Evolutionary conservation across 2,888 invertebrate species (phyloP), one percentile per base, ranked within the genome.

Genomic region (Scaptomyza tumidula): DNA sequence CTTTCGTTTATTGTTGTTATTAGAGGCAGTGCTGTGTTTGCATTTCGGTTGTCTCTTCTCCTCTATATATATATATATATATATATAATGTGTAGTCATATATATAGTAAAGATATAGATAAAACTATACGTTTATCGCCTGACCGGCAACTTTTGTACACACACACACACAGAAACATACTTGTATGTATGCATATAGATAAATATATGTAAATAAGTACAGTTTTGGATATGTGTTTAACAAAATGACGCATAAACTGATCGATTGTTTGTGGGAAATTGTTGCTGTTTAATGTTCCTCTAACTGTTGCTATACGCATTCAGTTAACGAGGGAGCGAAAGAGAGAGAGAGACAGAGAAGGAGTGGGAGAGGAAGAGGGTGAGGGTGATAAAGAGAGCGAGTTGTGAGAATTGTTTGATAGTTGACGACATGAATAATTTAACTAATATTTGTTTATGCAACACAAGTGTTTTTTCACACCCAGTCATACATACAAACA

Each of bases 401-500:
- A 16, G 31, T 27, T 31, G 14, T 31, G 60, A 45, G 44, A 46
- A 29, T 13, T 16, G 5, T 24, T 9, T 24, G 39, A 37, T 57
- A 57, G 44, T 66, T 41, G 69, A 55, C 45, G 16, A 37, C 24
- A 70, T 79, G 86, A 86, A 82, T 82, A 86, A 83, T 83, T 72
- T 66, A 9, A 62, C 69, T 72, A 79, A 85, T 85, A 85, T 83
- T 83, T 87, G 67, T 74, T 72, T 52, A 68, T 54, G 77, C 71
- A 80, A 80, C 86, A 86, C 88, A 84, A 86, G 88, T 88, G 83
- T 87, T 82, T 87, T 82, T 87, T 85, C 80, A 76, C 82, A 85
- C 82, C 71, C 78, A 54, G 37, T 6, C 39, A 41, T 49, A 58
- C n/a, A 63, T 39, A 52, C 33, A 49, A 35, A 24, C 31, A 52